Evolutionary conservation across 2,888 invertebrate genomes (phyloP).

Genomic region (Drosophila histrio): DNA sequence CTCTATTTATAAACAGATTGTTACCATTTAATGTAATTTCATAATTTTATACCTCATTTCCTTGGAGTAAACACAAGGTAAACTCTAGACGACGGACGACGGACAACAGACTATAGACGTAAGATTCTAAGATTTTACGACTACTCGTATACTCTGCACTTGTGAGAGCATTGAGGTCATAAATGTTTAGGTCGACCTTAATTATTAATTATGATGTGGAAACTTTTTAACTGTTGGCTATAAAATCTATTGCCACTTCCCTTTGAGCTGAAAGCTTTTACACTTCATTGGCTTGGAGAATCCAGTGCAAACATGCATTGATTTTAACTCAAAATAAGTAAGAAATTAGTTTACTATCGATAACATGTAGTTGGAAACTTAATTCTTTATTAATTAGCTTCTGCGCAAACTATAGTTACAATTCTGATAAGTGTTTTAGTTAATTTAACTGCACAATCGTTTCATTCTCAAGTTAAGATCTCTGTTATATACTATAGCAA

Average conservation of each 20-base stretch:
- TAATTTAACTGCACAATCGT: no score
- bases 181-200: background rate
- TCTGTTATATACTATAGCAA: no score
- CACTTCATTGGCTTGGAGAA: background rate
- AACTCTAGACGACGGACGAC: background rate
- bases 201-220: background rate
- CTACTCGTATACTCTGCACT: background rate
- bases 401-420: no score
- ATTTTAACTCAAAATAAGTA: no score
- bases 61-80: background rate
- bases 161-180: background rate
- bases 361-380: background rate
- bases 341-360: no score
- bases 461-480: no score
- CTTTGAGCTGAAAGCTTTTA: background rate
- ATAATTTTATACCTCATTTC: conserved; percentile 30
- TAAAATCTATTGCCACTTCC: background rate
- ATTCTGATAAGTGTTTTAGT: no score
- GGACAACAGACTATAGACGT: background rate
- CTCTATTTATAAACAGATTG: conserved; percentile 25
- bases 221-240: background rate
- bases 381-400: no score
- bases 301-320: background rate
- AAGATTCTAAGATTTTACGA: background rate
- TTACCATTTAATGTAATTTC: conserved; percentile 17